Percentiles rank a stretch among this genome's conserved stretches.
phyloP scores from a whole-genome alignment of 2,888 invertebrate species.

The Andrena flavipes region DNA sequence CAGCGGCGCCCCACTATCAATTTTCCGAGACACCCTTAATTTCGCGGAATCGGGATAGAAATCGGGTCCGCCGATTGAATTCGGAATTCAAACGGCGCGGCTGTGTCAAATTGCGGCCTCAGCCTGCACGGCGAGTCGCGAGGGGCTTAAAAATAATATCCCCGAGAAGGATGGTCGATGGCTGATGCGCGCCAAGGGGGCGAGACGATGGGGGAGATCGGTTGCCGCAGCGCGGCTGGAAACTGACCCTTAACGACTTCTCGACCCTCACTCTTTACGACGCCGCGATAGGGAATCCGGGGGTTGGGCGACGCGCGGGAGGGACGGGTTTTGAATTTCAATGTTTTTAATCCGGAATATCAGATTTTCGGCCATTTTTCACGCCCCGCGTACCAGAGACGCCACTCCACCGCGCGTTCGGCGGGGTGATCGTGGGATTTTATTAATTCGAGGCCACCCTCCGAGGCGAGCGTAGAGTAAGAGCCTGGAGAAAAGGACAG shows the following conservation, averaged over 20 bases:
- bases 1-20: conserved; percentile 61
- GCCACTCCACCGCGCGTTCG: conserved; percentile 54
- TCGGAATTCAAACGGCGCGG: conserved; percentile 82
- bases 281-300: conserved; percentile 61
- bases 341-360: conserved; percentile 85
- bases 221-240: conserved; percentile 71
- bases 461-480: conserved; percentile 9
- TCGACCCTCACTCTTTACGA: conserved; percentile 69
- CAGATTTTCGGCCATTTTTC: conserved; percentile 85
- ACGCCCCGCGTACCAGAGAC: conserved; percentile 75
- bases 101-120: conserved; percentile 81
- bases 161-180: conserved; percentile 57
- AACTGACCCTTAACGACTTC: conserved; percentile 85
- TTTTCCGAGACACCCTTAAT: conserved; percentile 77
- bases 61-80: conserved; percentile 80
- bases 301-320: conserved; percentile 56
- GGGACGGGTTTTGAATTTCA: conserved; percentile 85
- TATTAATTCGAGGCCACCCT: conserved; percentile 79
- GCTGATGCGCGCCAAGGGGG: conserved; percentile 31
- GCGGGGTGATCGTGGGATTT: conserved; percentile 78
- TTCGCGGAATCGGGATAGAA: conserved; percentile 72
- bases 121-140: conserved; percentile 59
- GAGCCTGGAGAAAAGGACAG: conserved; percentile 37
- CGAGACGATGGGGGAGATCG: conserved; percentile 50
- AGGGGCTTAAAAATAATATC: conserved; percentile 81